A percentile compares a stretch with the other conserved stretches of the same genome.
These are phyloP conservation scores for Lutra lutra DNA, from an alignment of 2,797 vertebrate genomes.

Conservation along the genomic window DNA sequence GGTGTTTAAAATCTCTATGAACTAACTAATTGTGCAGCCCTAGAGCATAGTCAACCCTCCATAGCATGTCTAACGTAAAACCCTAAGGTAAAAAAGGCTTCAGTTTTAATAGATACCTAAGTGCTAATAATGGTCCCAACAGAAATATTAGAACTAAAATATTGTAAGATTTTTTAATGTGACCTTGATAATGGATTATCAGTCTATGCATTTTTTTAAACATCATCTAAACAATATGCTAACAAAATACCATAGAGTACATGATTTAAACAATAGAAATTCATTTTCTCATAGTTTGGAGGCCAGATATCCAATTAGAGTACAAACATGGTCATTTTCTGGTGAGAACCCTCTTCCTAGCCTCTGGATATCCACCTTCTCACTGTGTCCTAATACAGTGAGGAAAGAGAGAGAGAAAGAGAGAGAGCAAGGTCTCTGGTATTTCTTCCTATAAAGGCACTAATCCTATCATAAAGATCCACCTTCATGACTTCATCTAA, in stretches of 20 bases:
- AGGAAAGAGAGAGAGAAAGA: not conserved
- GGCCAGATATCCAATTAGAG: not conserved
- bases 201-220: not conserved
- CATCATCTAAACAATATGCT: not conserved
- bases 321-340: not conserved
- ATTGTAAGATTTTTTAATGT: not conserved
- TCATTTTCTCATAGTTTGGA: not conserved
- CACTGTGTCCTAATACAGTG: not conserved
- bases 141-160: not conserved
- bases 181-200: not conserved
- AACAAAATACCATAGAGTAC: not conserved
- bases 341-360: not conserved
- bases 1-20: not conserved
- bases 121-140: not conserved
- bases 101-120: not conserved
- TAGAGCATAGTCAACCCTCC: not conserved
- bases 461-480: not conserved
- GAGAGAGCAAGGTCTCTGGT: not conserved
- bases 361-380: not conserved
- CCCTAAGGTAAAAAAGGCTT: not conserved
- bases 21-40: not conserved
- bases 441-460: not conserved
- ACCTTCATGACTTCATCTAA: not conserved
- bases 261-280: not conserved
- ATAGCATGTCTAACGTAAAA: not conserved